These are phyloP conservation scores for Caenorhabditis becei DNA, from an alignment of 2,888 invertebrate species.

Conservation along the genomic window DNA sequence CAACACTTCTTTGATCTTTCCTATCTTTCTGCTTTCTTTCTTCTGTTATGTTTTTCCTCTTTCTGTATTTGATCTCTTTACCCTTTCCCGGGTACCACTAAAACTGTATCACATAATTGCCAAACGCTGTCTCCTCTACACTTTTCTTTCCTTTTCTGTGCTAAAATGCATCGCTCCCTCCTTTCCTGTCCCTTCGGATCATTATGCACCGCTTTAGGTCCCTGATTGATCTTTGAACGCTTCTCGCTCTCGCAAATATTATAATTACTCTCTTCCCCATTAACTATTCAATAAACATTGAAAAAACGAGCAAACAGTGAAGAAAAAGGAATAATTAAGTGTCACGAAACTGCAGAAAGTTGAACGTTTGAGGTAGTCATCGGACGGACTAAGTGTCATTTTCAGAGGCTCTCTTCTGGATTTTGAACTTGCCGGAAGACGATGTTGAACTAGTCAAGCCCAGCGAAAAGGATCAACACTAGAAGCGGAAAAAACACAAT, in stretches of 20 bases:
- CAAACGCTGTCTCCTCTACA: slow-evolving; percentile 6
- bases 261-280: slow-evolving; percentile 2
- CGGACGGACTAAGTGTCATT: slow-evolving; percentile 6
- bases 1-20: slow-evolving; percentile 47
- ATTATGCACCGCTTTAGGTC: slow-evolving; percentile 53
- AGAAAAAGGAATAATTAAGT: no score
- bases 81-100: slow-evolving; percentile 16
- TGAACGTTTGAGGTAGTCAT: neutral
- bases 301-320: neutral
- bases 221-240: slow-evolving; percentile 54
- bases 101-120: slow-evolving; percentile 11
- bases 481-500: slow-evolving; percentile 19
- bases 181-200: slow-evolving; percentile 30
- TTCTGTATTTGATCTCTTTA: slow-evolving; percentile 11
- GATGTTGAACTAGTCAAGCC: slow-evolving; percentile 10
- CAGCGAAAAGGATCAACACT: neutral
- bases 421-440: neutral
- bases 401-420: neutral
- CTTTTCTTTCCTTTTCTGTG: slow-evolving; percentile 18
- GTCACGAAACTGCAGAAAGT: neutral
- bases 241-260: slow-evolving; percentile 25
- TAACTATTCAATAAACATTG: slow-evolving; percentile 27
- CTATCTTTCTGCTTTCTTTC: neutral
- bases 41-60: slow-evolving; percentile 7
- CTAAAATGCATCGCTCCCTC: neutral